Conservation (phyloP, 2,113 vertebrate genomes). For the Nicator chloris region DNA sequence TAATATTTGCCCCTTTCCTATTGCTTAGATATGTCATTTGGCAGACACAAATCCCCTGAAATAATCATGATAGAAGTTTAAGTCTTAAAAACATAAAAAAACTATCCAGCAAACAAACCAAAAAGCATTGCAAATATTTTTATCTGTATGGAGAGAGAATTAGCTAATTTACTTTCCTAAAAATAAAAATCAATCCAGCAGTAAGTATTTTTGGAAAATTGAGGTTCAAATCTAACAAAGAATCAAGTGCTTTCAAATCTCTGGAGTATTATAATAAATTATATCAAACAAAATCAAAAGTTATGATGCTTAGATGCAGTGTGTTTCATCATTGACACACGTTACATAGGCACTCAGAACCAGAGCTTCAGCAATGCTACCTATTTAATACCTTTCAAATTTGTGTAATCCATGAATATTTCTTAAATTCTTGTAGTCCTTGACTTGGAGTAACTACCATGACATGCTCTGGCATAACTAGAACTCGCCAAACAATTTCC, state of each 20-base stretch:
- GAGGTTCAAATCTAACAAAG: background rate
- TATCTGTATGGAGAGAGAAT: background rate
- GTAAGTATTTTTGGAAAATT: background rate
- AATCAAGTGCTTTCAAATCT: background rate
- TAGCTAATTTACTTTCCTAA: background rate
- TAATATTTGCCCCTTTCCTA: background rate
- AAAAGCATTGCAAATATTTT: background rate
- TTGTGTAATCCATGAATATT: background rate
- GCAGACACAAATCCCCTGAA: background rate
- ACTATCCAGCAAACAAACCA: background rate
- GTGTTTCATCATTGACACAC: background rate
- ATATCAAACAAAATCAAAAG: background rate
- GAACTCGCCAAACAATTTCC: background rate
- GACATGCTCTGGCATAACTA: background rate
- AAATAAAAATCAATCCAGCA: background rate
- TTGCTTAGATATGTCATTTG: background rate
- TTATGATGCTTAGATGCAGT: background rate
- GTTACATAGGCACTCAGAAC: background rate
- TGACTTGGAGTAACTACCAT: background rate
- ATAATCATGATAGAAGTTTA: background rate
- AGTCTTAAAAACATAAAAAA: background rate
- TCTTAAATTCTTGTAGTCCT: background rate
- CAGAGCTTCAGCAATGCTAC: background rate
- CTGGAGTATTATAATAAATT: background rate
- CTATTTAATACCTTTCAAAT: background rate